Evolutionary conservation across 2,888 invertebrate genomes (phyloP).

Genomic region (Athrips mouffetella): DNA sequence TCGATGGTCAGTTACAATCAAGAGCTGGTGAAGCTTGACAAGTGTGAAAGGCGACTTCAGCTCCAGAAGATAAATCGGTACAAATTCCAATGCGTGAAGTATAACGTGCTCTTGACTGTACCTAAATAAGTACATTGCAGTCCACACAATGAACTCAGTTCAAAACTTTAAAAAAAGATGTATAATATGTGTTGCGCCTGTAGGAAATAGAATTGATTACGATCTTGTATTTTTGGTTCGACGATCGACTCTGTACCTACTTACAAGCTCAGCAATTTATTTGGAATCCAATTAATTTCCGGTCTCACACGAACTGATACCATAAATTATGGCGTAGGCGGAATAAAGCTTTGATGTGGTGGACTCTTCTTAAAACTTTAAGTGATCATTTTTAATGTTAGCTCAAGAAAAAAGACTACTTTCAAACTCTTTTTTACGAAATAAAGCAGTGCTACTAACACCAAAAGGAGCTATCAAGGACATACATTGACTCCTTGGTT

Average conservation of each 20-base stretch:
- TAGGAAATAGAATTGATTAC: not conserved
- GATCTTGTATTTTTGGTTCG: not conserved
- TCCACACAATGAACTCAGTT: not conserved
- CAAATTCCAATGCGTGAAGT: no score
- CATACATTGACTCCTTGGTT: constrained; percentile 17
- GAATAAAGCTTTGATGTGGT: constrained; percentile 52
- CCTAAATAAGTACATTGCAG: no score
- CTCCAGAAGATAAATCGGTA: no score
- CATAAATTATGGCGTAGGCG: constrained; percentile 52
- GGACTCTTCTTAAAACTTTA: constrained; percentile 25
- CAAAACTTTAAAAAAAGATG: not conserved
- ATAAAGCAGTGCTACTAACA: constrained; percentile 15
- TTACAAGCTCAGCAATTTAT: constrained; percentile 37
- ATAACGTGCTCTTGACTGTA: no score
- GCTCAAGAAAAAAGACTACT: constrained; percentile 12
- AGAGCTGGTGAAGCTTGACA: no score
- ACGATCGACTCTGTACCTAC: not conserved
- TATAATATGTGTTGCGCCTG: no score
- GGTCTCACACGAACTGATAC: constrained; percentile 49
- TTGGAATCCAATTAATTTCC: constrained; percentile 65
- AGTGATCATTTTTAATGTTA: constrained; percentile 18
- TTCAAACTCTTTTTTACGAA: constrained; percentile 5
- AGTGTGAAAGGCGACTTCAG: no score
- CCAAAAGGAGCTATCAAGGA: constrained; percentile 17
- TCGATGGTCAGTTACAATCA: no score